Base-by-base conservation (phyloP, 2,113 vertebrate genomes). In the Hydrochoerus hydrochaeris region DNA sequence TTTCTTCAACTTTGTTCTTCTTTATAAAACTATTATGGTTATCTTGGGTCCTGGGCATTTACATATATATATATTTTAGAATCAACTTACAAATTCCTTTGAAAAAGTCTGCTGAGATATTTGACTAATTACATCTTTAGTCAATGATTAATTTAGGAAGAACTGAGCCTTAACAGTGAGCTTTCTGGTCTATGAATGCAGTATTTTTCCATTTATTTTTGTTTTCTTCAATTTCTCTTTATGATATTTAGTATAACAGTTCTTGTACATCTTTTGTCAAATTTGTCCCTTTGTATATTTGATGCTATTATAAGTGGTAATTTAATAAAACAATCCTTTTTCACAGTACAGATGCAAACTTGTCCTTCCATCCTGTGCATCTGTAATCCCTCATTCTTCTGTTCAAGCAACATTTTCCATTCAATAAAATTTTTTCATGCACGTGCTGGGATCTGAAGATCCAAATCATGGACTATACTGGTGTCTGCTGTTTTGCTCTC, bases 201-300 rank as follows among this genome's bases (percentile, higher is more conserved):
- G 12, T 52, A 82, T 57, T 85, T 77, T 41, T 77, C 38, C 22
- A 96, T 9, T 82, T 88, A 63, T 22, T 93, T 19, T 85, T 26
- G 46, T 73, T 82, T 94, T 82, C 35, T 54, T 85, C 54, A 69
- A 90, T 75, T 92, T 88, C 5, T 75, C 67, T 81, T 88, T 73
- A 28, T 0, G 44, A 30, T 86, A 91, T 84, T 69, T 28, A 78
- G 44, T 8, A 65, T 35, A 78, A 77, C 5, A 83, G 17, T 22
- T 65, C 94, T 95, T 93, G 1, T 80, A 52, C 1, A 46, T 91
- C 20, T 94, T 91, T 75, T 77, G 35, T 83, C 46, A 91, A 87
- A 90, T 87, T 69, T 85, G 80, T 19, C 54, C 20, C 65, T 83
- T 20, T 73, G 7, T 54, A 88, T 92, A 94, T 98, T 41, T 85